phyloP scores from a whole-genome alignment of 2,797 vertebrate species.

The Miichthys miiuy region DNA sequence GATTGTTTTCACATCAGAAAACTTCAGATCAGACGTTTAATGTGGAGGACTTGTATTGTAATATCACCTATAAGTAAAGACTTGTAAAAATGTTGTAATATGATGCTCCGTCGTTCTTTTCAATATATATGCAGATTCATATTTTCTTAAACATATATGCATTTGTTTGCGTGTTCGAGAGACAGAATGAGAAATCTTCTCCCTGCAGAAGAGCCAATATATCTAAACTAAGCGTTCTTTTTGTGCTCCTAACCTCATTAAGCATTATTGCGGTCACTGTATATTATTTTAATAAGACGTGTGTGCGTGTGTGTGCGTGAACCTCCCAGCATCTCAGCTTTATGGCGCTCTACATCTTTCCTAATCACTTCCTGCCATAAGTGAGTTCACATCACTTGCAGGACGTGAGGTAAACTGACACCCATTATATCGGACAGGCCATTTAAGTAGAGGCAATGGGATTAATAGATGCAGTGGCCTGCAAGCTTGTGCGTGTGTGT shows the following conservation, averaged over 20 bases:
- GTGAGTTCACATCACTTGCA: slow-evolving; percentile 49
- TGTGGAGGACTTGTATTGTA: not conserved
- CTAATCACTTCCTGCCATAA: slow-evolving; percentile 63
- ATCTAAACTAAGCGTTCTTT: slow-evolving; percentile 52
- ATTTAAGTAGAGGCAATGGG: slow-evolving; percentile 13
- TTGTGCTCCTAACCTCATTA: slow-evolving; percentile 61
- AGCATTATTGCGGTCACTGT: slow-evolving; percentile 57
- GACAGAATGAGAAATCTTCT: slow-evolving; percentile 8
- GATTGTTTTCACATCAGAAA: too few relatives aligned
- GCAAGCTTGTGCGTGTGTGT: not conserved
- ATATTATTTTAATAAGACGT: slow-evolving; percentile 64
- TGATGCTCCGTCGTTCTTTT: not conserved
- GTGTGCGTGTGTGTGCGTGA: slow-evolving; percentile 18
- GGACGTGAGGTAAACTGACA: slow-evolving; percentile 47
- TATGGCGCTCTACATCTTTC: slow-evolving; percentile 55
- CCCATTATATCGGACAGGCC: slow-evolving; percentile 29
- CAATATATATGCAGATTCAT: not conserved
- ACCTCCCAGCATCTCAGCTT: slow-evolving; percentile 43
- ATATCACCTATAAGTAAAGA: not conserved
- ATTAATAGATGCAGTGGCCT: slow-evolving; percentile 6
- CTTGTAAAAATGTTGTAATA: not conserved
- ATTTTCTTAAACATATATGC: not conserved
- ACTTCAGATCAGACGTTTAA: not conserved
- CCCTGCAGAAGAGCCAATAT: slow-evolving; percentile 48
- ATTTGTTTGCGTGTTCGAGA: slow-evolving; percentile 11